Base-by-base conservation (phyloP, 2,888 invertebrate species). In the Poecilus cupreus region DNA sequence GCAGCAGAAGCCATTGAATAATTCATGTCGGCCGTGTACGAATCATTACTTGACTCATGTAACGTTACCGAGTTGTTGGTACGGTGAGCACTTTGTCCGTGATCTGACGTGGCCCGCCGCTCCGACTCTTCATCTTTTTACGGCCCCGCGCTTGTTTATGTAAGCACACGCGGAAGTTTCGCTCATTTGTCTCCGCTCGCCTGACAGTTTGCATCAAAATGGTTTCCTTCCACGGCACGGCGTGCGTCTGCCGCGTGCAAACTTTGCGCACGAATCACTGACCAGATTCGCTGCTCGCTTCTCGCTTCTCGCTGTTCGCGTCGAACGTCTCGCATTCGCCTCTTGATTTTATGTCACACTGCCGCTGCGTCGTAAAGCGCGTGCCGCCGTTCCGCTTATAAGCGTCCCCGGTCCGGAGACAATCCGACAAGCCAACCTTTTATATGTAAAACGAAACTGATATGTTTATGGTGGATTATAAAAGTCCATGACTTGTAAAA, bases 401-500 rank as follows among this genome's bases (percentile, higher is more conserved):
- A 87, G 86, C 86, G 86, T 32, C 87, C 87, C 85, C 86, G 85
- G 85, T 85, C 86, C 87, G 87, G 86, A 86, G 86, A 87, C 87
- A 87, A 87, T 87, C 85, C 86, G 84, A 84, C 81, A 80, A 82
- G 68, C 79, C 85, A 86, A 87, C 87, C 87, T 88, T 88, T 88
- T 88, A 87, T 88, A 88, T 89, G 88, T 87, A 88, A 88, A 88
- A 87, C 87, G 87, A 87, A 87, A 87, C 88, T 88, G 89, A 88
- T 89, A 88, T 88, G 87, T 88, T 88, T 88, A 88, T 88, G 86
- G 88, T 84, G 86, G 88, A 89, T 88, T 89, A 89, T 89, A 89
- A 89, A 89, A 89, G 86, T 89, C 87, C 88, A 89, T 89, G 89
- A 89, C 88, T 89, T 89, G 89, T 89, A 88, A 89, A 89, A 89